Conservation (phyloP, 2,113 vertebrate species). For the Nothobranchius furzeri region DNA sequence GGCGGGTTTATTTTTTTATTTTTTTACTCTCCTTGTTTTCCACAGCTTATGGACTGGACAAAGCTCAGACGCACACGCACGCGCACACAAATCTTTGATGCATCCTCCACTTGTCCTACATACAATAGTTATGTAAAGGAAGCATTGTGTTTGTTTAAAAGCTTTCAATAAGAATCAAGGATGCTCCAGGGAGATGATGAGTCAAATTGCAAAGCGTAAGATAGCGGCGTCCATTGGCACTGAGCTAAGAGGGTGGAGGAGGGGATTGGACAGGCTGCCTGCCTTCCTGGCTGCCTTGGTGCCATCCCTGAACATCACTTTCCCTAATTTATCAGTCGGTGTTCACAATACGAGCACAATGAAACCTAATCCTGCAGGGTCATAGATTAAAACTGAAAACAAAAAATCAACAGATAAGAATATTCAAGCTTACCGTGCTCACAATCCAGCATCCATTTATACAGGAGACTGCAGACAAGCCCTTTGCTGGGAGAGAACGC, state of each 20-base stretch:
- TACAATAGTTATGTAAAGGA: constrained; percentile 45
- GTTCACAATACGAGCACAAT: constrained; percentile 23
- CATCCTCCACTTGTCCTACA: constrained; percentile 60
- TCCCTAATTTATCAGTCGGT: constrained; percentile 47
- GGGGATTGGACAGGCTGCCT: constrained; percentile 68
- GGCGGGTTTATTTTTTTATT: constrained; percentile 29
- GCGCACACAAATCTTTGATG: constrained; percentile 43
- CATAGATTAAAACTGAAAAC: constrained; percentile 10
- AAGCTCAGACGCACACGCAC: constrained; percentile 29
- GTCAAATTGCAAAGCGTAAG: constrained; percentile 65
- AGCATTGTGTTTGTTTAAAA: constrained; percentile 37
- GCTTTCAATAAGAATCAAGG: constrained; percentile 42
- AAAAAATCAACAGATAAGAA: constrained; percentile 27
- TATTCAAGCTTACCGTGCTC: constrained; percentile 77
- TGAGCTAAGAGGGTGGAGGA: constrained; percentile 73
- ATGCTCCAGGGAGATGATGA: constrained; percentile 66
- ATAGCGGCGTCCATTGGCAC: constrained; percentile 66
- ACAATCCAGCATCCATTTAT: constrained; percentile 76
- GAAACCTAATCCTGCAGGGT: constrained; percentile 21
- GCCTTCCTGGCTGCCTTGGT: constrained; percentile 51
- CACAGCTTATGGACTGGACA: constrained; percentile 43
- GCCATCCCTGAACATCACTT: constrained; percentile 74
- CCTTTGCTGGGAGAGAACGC: constrained; percentile 67
- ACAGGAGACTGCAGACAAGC: constrained; percentile 79
- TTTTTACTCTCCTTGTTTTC: constrained; percentile 15